A percentile compares a stretch with the other conserved stretches of the same genome.
Conservation (phyloP, 2,113 vertebrate genomes). For the Saguinus imperator region DNA sequence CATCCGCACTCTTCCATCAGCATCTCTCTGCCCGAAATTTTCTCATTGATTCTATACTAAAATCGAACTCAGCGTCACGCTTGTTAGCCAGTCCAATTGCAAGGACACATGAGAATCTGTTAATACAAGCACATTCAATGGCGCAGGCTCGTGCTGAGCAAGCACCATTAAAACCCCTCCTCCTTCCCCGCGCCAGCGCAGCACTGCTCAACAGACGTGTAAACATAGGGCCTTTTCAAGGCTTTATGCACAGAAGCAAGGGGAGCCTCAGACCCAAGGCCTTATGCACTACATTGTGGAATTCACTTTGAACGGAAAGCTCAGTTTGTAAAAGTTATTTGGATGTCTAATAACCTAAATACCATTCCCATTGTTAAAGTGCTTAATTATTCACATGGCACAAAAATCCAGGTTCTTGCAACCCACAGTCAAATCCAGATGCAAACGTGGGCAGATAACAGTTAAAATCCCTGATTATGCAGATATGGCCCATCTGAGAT, state of each 20-base stretch:
- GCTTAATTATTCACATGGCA: background rate
- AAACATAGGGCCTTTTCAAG: background rate
- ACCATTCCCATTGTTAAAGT: background rate
- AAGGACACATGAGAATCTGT: background rate
- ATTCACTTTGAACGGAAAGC: background rate
- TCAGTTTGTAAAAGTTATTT: background rate
- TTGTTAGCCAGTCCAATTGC: background rate
- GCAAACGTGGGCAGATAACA: background rate
- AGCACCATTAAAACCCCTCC: background rate
- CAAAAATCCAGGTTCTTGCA: background rate
- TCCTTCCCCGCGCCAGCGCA: background rate
- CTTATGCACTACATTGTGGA: background rate
- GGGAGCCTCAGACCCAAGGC: background rate
- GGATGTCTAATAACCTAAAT: background rate
- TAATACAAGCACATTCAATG: rapidly evolving
- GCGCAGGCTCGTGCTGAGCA: background rate
- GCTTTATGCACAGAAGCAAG: background rate
- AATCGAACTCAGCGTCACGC: background rate
- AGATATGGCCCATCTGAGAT: background rate
- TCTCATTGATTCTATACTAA: background rate
- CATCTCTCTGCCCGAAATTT: background rate
- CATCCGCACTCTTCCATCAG: background rate
- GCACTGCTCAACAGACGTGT: background rate
- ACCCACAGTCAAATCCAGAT: background rate
- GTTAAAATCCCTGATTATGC: background rate